Evolutionary conservation across 2,888 invertebrate species (phyloP), one percentile per base, ranked within the genome.

Genomic region (Chouioia cunea): DNA sequence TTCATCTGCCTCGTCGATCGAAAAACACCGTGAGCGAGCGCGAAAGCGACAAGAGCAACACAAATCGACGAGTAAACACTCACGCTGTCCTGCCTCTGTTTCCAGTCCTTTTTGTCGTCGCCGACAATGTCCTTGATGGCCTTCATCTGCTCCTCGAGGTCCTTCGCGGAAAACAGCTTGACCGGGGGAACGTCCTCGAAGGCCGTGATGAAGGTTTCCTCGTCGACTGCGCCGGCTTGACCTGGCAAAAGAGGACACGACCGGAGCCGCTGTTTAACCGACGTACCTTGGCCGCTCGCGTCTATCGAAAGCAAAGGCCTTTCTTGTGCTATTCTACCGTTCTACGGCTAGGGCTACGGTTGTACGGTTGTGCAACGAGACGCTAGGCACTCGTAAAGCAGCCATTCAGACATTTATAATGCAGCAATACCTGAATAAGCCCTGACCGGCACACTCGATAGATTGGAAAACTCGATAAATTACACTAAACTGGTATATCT

Each of bases 81-180:
- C 84, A 97, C 95, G 76, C 94, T 92, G 70, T 97, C 97, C n/a
- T 94, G 91, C 70, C 98, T 88, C 85, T 95, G 96, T 87, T 96
- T 97, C 98, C 99, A 99, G 82, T 97, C 96, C 79, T 93, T 92
- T 78, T 89, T 91, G 53, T 93, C 88, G 86, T 97, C 95, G 2
- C 92, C 91, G 65, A 98, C 89, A 50, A 90, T 88, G 2, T 91
- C 92, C 78, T 91, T 90, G 62, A 95, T 91, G 78, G 90, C 90
- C 46, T 91, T 90, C 84, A 96, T 90, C 70, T 92, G 89, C 76
- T 96, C 96, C 78, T 93, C 93, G 56, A 97, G 88, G 75, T 97
- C 97, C 75, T 93, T 89, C 14, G 90, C 88, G 23, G 95, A 93
- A 87, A 94, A 97, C 77, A 97, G 88, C 77, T 93, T 93, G 16